Percentiles rank a stretch among this genome's conserved stretches.
These are phyloP conservation scores for Eilema caniola DNA, from an alignment of 2,888 invertebrate genomes.

Conservation along the genomic window DNA sequence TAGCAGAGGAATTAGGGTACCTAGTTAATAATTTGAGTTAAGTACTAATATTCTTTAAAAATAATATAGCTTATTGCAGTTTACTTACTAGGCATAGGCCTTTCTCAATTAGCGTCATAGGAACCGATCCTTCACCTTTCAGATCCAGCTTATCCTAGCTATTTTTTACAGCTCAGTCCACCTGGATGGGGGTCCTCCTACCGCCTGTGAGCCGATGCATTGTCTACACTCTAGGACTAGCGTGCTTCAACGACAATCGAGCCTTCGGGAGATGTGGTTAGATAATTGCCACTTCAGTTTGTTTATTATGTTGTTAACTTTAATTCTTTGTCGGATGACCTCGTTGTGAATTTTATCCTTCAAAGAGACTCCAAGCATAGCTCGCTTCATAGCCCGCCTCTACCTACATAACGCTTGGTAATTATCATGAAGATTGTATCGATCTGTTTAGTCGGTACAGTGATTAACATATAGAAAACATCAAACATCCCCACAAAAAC, in stretches of 20 bases:
- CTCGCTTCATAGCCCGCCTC: not conserved
- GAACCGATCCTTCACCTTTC: not conserved
- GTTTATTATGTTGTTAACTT: not conserved
- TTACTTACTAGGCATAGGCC: too few relatives aligned
- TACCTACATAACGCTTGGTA: constrained; percentile 2
- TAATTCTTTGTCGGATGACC: not conserved
- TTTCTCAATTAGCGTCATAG: too few relatives aligned
- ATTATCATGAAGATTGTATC: not conserved
- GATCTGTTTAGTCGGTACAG: constrained; percentile 1
- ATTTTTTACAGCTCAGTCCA: not conserved
- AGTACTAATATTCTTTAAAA: too few relatives aligned
- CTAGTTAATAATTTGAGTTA: too few relatives aligned
- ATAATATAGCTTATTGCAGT: too few relatives aligned
- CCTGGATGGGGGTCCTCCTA: not conserved
- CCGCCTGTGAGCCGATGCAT: not conserved
- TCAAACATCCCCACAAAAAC: not conserved
- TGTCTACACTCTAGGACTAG: not conserved
- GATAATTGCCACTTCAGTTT: not conserved
- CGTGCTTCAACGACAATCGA: not conserved
- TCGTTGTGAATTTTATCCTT: constrained; percentile 1
- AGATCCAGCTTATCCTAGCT: too few relatives aligned
- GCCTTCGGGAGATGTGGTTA: not conserved
- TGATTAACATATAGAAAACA: not conserved
- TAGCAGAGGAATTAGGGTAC: too few relatives aligned
- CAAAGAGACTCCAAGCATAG: too few relatives aligned